A percentile compares a stretch with the other conserved stretches of the same genome.
phyloP scores from a whole-genome alignment of 2,888 invertebrate species.

The Strigamia maritima region DNA sequence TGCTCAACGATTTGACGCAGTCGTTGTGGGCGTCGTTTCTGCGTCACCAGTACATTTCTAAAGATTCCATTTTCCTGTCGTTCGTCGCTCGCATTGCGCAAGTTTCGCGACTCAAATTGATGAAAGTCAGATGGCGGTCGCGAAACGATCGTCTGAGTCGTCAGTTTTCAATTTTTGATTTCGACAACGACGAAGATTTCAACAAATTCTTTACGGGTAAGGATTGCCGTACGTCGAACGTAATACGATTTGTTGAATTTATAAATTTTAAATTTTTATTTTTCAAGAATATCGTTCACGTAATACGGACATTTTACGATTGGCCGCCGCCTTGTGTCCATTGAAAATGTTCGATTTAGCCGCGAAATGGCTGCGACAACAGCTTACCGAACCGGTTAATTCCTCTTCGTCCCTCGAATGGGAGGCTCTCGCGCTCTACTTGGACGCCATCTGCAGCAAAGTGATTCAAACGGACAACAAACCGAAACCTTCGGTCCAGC shows the following conservation, averaged over 20 bases:
- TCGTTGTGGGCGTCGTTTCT: slow-evolving; percentile 77
- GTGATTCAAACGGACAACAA: slow-evolving; percentile 64
- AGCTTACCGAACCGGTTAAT: slow-evolving; percentile 57
- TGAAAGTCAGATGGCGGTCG: slow-evolving; percentile 55
- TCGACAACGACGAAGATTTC: slow-evolving; percentile 89
- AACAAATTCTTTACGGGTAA: slow-evolving; percentile 72
- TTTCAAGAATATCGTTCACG: slow-evolving; percentile 65
- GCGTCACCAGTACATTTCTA: slow-evolving; percentile 72
- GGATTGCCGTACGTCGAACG: not conserved
- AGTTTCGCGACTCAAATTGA: slow-evolving; percentile 72
- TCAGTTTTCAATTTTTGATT: slow-evolving; percentile 75
- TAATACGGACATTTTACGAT: slow-evolving; percentile 70
- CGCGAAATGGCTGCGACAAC: slow-evolving; percentile 74
- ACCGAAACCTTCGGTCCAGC: slow-evolving; percentile 63
- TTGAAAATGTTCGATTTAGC: slow-evolving; percentile 77
- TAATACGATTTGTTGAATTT: not conserved
- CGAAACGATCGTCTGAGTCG: slow-evolving; percentile 51
- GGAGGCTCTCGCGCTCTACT: slow-evolving; percentile 52
- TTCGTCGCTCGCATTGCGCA: slow-evolving; percentile 77
- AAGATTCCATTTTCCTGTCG: slow-evolving; percentile 64
- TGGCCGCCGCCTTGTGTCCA: slow-evolving; percentile 76
- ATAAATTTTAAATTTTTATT: not conserved
- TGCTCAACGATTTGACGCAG: slow-evolving; percentile 73
- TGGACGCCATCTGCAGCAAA: slow-evolving; percentile 79
- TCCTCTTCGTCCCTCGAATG: slow-evolving; percentile 61